Percentiles rank a stretch among this genome's conserved stretches.
These are phyloP conservation scores for Lemur catta DNA, from an alignment of 2,797 vertebrate species.

Conservation along the genomic window DNA sequence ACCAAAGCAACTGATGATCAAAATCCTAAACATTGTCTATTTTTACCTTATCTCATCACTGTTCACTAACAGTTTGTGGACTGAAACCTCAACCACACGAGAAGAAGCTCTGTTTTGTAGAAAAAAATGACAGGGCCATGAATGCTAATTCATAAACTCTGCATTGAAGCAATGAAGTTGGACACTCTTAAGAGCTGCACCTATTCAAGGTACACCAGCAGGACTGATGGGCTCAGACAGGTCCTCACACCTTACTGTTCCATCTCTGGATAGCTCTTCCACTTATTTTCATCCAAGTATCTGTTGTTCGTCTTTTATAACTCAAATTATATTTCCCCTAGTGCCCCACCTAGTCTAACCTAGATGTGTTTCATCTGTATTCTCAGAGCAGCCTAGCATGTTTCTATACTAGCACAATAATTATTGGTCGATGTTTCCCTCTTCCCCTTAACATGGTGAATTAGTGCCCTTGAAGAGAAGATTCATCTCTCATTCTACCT, in stretches of 20 bases:
- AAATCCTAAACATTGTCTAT: background rate
- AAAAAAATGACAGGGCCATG: background rate
- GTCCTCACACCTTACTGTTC: rapidly evolving
- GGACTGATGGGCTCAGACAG: rapidly evolving
- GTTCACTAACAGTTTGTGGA: background rate
- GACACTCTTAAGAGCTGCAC: background rate
- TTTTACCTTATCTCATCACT: background rate
- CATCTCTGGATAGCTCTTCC: background rate
- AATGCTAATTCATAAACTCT: background rate
- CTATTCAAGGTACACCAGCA: rapidly evolving
- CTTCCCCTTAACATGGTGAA: background rate
- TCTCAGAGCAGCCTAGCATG: background rate
- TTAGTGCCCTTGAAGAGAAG: background rate
- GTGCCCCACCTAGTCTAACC: background rate
- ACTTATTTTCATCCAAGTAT: background rate
- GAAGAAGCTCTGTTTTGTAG: background rate
- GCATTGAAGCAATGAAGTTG: background rate
- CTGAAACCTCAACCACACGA: background rate
- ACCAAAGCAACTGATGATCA: background rate
- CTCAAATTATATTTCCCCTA: background rate
- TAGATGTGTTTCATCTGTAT: background rate
- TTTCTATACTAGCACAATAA: background rate
- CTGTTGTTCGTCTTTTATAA: background rate
- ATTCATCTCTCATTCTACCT: too few relatives aligned
- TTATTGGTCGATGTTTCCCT: background rate